Evolutionary conservation across 2,888 invertebrate genomes (phyloP), one percentile per base, ranked within the genome.

Genomic region (Agelastica alni): DNA sequence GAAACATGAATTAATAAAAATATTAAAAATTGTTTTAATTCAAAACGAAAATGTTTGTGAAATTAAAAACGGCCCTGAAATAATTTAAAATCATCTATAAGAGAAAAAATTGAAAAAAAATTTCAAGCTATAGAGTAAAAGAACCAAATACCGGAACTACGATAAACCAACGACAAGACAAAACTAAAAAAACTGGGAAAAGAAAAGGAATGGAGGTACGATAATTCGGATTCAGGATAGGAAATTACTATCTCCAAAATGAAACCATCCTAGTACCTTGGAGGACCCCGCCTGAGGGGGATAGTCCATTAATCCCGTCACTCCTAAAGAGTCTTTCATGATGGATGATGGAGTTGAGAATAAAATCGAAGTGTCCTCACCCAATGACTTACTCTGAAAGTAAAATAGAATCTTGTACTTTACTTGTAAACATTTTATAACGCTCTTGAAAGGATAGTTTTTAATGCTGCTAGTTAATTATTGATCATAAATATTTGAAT

Each of bases 261-360:
- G 68, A 69, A 72, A 75, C 75, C 75, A 75, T 69, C 72, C 74
- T 60, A 72, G 70, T 76, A 77, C 76, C 76, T 76, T 76, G 71
- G 73, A 70, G 59, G 73, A 71, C 65, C 70, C 73, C 60, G 72
- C 68, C 62, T 77, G 75, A 51, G 75, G 67, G 51, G 77, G 75
- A 73, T 77, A 78, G 74, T 86, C 85, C 65, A 85, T 77, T 61
- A 86, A 82, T 43, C 84, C 84, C 71, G 83, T 83, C 53, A 83
- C 82, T 54, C 87, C 82, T 39, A 92, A 81, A 3, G 90, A 88
- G 70, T 93, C 88, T 71, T 91, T 90, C 68, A 93, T 85, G 61
- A 95, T 90, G 13, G 91, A 91, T 1, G 93, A 89, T 0, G 95
- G 93, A 0, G 95, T 93, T 0, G 93, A 93, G 75, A 93, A 93